phyloP scores from a whole-genome alignment of 2,797 vertebrate genomes.

The Tolypeutes matacus region DNA sequence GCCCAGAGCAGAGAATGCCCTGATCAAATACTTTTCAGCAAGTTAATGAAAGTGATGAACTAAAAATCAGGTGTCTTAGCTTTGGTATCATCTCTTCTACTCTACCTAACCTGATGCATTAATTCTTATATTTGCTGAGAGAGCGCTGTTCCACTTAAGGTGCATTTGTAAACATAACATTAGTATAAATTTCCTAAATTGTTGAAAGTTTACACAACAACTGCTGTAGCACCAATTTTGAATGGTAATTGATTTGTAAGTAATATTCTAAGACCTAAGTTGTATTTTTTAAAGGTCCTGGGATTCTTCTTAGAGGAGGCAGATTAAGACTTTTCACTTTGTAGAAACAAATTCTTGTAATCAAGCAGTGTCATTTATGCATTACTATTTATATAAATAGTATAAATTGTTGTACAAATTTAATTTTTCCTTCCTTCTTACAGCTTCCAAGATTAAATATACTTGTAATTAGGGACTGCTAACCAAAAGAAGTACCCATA shows the following conservation, averaged over 20 bases:
- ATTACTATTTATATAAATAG: background rate
- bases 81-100: background rate
- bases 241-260: slow-evolving; percentile 5
- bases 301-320: background rate
- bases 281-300: background rate
- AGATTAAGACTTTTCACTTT: background rate
- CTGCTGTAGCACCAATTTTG: background rate
- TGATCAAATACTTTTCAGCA: background rate
- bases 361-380: background rate
- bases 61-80: background rate
- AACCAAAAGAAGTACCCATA: background rate
- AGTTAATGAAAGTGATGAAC: background rate
- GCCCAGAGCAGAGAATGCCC: background rate
- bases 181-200: background rate
- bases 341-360: background rate
- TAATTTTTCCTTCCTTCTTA: background rate
- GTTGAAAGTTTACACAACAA: background rate
- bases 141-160: background rate
- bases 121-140: background rate
- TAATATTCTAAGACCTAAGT: background rate
- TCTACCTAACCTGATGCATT: background rate
- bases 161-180: background rate
- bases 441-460: background rate
- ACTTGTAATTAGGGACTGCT: background rate
- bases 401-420: background rate